These are phyloP conservation scores for Platichthys stellatus DNA, from an alignment of 2,113 vertebrate genomes.

Conservation along the genomic window DNA sequence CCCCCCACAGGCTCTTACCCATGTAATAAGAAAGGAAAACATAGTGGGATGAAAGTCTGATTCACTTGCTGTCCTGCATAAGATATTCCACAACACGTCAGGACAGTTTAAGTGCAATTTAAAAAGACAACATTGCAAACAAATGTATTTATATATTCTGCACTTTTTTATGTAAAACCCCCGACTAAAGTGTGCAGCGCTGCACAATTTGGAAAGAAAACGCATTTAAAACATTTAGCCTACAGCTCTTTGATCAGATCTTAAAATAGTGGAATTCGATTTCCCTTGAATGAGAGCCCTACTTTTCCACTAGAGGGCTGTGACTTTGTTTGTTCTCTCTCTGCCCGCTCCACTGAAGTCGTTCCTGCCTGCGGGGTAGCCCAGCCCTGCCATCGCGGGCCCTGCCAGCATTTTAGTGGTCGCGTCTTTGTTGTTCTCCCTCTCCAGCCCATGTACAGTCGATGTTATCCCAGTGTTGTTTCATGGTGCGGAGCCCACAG, in stretches of 20 bases:
- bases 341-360: conserved; percentile 7
- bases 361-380: conserved; percentile 16
- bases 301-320: conserved; percentile 54
- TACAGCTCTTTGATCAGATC: conserved; percentile 21
- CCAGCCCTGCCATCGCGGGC: conserved; percentile 29
- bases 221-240: background rate
- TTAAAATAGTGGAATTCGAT: conserved; percentile 3
- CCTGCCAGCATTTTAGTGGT: conserved; percentile 52
- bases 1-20: conserved; percentile 88
- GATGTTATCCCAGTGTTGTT: conserved; percentile 54
- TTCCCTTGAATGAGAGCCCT: background rate
- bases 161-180: conserved; percentile 22
- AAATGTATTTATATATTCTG: conserved; percentile 29
- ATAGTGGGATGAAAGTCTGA: conserved; percentile 59
- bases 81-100: conserved; percentile 42
- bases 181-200: background rate
- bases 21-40: conserved; percentile 62
- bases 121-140: conserved; percentile 40
- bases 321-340: conserved; percentile 26
- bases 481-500: conserved; percentile 48
- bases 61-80: conserved; percentile 63
- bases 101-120: conserved; percentile 49
- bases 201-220: background rate
- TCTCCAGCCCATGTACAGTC: conserved; percentile 42
- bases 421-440: conserved; percentile 54